Conservation (phyloP, 1,140 invertebrate genomes). For the Pseudomyrmex dendroicus region DNA sequence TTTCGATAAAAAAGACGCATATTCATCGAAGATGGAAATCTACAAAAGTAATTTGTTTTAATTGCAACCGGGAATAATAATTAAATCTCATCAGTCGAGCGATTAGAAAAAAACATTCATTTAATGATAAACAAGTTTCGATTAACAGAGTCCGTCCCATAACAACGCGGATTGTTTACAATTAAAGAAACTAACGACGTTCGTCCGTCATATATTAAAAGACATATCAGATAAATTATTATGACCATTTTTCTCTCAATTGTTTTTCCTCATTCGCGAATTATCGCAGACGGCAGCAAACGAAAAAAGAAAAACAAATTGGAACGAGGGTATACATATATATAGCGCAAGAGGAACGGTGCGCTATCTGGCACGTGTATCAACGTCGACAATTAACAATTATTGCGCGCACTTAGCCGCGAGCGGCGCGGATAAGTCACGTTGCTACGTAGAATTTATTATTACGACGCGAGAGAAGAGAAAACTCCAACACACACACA, state of each 20-base stretch:
- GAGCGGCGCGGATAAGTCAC: slow-evolving; percentile 79
- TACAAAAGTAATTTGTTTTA: not conserved
- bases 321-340: not conserved
- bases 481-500: not conserved
- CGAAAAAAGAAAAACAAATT: slow-evolving; percentile 60
- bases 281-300: slow-evolving; percentile 53
- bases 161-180: not conserved
- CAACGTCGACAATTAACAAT: slow-evolving; percentile 79
- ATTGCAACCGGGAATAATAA: not conserved
- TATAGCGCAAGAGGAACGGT: slow-evolving; percentile 30
- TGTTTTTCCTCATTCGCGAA: slow-evolving; percentile 55
- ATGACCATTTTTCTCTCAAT: not conserved
- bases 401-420: slow-evolving; percentile 75
- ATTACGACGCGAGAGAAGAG: slow-evolving; percentile 69
- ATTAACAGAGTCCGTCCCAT: not conserved
- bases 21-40: not conserved
- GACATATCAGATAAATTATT: not conserved
- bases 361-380: slow-evolving; percentile 68
- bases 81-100: too few species aligned
- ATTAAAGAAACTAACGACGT: not conserved
- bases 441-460: slow-evolving; percentile 81
- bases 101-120: slow-evolving; percentile 19
- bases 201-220: not conserved
- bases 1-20: not conserved
- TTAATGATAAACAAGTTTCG: not conserved